Evolutionary conservation across 1,140 invertebrate genomes (phyloP).

Genomic region (Drosophila obscura): DNA sequence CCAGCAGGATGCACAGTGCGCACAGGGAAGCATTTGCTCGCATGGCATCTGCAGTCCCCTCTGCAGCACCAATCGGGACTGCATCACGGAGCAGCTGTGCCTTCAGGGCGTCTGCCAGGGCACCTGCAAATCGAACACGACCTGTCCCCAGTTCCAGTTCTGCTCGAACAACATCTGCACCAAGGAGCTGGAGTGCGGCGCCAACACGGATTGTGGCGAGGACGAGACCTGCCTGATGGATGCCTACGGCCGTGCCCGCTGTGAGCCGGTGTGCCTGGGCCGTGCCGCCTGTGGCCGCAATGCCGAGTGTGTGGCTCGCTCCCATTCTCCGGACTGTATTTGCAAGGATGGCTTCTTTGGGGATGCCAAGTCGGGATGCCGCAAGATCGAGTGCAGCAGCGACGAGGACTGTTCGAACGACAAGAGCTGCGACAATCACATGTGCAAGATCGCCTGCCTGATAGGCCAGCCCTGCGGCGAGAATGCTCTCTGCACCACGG

Average conservation of each 20-base stretch:
- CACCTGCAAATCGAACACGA: slow-evolving; percentile 90
- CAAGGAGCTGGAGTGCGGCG: slow-evolving; percentile 90
- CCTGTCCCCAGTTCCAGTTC: slow-evolving; percentile 92
- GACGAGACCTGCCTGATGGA: slow-evolving; percentile 89
- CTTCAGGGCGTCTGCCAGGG: slow-evolving; percentile 91
- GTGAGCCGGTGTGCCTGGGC: slow-evolving; percentile 88
- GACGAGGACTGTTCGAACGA: slow-evolving; percentile 91
- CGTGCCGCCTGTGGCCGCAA: slow-evolving; percentile 91
- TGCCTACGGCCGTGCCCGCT: slow-evolving; percentile 88
- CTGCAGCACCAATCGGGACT: slow-evolving; percentile 91
- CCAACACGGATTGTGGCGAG: slow-evolving; percentile 88
- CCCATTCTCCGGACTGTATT: slow-evolving; percentile 89
- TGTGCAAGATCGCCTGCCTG: slow-evolving; percentile 93
- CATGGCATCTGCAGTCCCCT: slow-evolving; percentile 91
- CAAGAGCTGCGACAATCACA: slow-evolving; percentile 91
- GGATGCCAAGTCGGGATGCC: slow-evolving; percentile 90
- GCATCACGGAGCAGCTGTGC: slow-evolving; percentile 91
- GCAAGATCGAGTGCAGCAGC: slow-evolving; percentile 89
- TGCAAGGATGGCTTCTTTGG: slow-evolving; percentile 92
- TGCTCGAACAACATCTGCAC: slow-evolving; percentile 93
- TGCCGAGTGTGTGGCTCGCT: slow-evolving; percentile 89
- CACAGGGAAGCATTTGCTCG: slow-evolving; percentile 91
- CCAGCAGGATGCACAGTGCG: slow-evolving; percentile 90
- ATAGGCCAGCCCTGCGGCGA: slow-evolving; percentile 91
- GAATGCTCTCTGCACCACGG: slow-evolving; percentile 92